Evolutionary conservation across 2,888 invertebrate species (phyloP), one percentile per base, ranked within the genome.

Genomic region (Cheilosia scutellata): DNA sequence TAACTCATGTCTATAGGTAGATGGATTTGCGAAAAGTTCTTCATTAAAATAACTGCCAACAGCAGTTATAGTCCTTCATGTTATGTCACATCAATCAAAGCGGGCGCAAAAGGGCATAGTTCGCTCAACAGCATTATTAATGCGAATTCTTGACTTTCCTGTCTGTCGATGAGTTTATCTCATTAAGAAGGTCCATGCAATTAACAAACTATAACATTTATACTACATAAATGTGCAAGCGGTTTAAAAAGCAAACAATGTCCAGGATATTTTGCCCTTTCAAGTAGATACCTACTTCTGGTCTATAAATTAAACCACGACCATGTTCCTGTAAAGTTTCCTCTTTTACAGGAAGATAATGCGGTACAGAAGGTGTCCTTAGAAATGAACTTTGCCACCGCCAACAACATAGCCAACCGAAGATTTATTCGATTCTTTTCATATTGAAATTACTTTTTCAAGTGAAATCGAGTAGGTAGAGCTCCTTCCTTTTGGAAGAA

Each of bases 1-100:
- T 4, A 37, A 37, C 37, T 37, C 9, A 0, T 11, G 6, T 33
- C 7, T 9, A 11, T 33, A 37, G 4, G 13, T 42, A 13, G 20
- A 27, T 27, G 25, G n/a, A n/a, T 16, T 16, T 11, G 5, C 11
- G 27, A 11, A 37, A n/a, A 47, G 25, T 47, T 58, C 37, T 37
- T 37, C 58, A 49, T 58, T 58, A 58, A 47, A 71, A 49, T 70
- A 20, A 57, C 70, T 70, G 70, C 70, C 70, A 47, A 33, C 13
- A 27, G 58, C 49, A 58, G 71, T 6, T 47, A 40, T 49, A 71
- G 49, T 58, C 58, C 71, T 49, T 58, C 27, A 49, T 25, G 37
- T 58, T 71, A 49, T 58, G 58, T 58, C 27, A 1, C 58, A 71
- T 58, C 25, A 47, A 71, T 71, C 71, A 71, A 71, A 58, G 25